These are phyloP conservation scores for Mus caroli DNA, from an alignment of 2,797 vertebrate species.

Conservation along the genomic window DNA sequence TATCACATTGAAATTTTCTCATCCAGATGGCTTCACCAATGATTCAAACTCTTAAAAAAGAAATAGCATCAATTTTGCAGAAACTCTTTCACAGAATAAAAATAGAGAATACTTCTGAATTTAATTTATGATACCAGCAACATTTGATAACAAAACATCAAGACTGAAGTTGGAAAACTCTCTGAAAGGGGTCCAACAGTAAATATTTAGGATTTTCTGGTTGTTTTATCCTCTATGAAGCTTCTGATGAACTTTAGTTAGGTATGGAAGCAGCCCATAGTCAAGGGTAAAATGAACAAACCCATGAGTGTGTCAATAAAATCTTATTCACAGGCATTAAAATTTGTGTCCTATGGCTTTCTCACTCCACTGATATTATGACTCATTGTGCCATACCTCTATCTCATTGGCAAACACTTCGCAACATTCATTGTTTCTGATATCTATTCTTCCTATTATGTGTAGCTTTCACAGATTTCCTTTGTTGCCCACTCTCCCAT, in stretches of 20 bases:
- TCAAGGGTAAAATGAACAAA: background rate
- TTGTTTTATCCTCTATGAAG: background rate
- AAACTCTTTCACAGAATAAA: slow-evolving; percentile 42
- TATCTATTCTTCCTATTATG: background rate
- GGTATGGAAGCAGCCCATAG: background rate
- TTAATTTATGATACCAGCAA: slow-evolving; percentile 44
- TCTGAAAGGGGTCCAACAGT: background rate
- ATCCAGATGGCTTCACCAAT: slow-evolving; percentile 33
- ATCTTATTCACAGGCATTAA: background rate
- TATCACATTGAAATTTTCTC: slow-evolving; percentile 54
- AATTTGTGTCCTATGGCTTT: background rate
- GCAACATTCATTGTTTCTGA: background rate
- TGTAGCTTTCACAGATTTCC: background rate
- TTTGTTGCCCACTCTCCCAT: background rate
- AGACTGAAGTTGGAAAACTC: background rate
- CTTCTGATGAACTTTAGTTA: too few relatives aligned
- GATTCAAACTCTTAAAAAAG: slow-evolving; percentile 55
- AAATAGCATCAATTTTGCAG: slow-evolving; percentile 54
- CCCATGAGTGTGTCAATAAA: background rate
- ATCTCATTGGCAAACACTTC: background rate
- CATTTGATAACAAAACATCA: slow-evolving; percentile 56
- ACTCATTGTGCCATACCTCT: background rate
- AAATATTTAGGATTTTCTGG: background rate
- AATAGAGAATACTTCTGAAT: slow-evolving; percentile 16
- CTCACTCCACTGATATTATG: background rate